Percentiles rank a stretch among this genome's conserved stretches.
Conservation (phyloP, 2,113 vertebrate genomes). For the Mustela nigripes region DNA sequence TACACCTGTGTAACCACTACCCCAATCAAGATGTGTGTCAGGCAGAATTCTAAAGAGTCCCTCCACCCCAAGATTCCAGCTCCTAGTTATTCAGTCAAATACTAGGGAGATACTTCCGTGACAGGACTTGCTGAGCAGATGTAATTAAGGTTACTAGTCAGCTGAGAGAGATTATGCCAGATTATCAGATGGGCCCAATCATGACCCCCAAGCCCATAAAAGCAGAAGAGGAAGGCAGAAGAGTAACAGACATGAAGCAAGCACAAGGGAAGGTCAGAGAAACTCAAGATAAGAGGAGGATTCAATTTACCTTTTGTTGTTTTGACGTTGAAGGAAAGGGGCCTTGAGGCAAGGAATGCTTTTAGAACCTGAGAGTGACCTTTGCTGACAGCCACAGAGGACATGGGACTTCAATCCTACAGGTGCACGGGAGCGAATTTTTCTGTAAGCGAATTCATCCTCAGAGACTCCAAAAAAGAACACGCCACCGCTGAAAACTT, state of each 20-base stretch:
- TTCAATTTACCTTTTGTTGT: not conserved
- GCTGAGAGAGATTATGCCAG: not conserved
- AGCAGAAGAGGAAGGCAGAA: not conserved
- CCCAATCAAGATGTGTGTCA: not conserved
- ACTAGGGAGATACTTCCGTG: not conserved
- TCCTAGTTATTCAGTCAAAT: not conserved
- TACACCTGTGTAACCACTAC: not conserved
- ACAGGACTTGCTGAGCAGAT: not conserved
- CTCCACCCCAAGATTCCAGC: not conserved
- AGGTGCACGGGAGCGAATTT: not conserved
- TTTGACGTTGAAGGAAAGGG: not conserved
- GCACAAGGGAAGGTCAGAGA: rapidly evolving
- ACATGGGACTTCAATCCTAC: not conserved
- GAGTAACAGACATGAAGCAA: rapidly evolving
- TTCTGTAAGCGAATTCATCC: not conserved
- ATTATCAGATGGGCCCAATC: not conserved
- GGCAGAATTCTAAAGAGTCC: not conserved
- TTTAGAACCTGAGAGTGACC: not conserved
- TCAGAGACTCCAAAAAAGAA: not conserved
- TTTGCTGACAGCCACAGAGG: not conserved
- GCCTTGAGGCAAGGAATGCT: not conserved
- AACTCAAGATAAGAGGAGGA: no score
- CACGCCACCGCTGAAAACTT: not conserved
- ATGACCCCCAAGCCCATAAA: not conserved
- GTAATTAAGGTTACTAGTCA: not conserved